These are phyloP conservation scores for Smittia sp. DNA, from an alignment of 2,888 invertebrate species.

Conservation along the genomic window DNA sequence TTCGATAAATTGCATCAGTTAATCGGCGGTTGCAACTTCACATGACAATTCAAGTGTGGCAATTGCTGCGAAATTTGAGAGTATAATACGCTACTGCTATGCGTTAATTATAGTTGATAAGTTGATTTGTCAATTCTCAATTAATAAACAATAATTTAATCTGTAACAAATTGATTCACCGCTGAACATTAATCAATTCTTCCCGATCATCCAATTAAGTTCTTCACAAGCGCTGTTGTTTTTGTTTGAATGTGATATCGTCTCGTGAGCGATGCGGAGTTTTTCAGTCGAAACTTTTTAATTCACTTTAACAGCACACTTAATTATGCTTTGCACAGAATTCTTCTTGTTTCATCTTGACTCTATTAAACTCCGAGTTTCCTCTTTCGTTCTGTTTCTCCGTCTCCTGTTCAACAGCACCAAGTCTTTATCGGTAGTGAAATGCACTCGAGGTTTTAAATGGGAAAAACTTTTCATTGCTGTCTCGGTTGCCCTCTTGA, in stretches of 20 bases:
- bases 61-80: background rate
- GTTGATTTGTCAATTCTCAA: no score
- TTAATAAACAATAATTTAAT: no score
- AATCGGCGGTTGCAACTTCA: background rate
- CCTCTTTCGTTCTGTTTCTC: background rate
- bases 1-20: constrained; percentile 5
- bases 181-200: no score
- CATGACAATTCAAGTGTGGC: no score
- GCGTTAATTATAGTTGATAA: no score
- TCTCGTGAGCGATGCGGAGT: no score
- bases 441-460: background rate
- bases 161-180: no score
- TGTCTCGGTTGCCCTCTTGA: background rate
- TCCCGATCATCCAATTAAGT: no score
- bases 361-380: constrained; percentile 2
- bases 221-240: no score
- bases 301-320: background rate
- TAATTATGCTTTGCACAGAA: background rate
- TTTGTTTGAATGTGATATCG: no score
- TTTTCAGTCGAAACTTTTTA: background rate
- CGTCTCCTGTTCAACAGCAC: background rate
- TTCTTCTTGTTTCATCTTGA: background rate
- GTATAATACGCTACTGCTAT: no score
- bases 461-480: background rate
- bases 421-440: background rate